Conservation (phyloP, 1,140 invertebrate genomes). For the Cherax destructor region DNA sequence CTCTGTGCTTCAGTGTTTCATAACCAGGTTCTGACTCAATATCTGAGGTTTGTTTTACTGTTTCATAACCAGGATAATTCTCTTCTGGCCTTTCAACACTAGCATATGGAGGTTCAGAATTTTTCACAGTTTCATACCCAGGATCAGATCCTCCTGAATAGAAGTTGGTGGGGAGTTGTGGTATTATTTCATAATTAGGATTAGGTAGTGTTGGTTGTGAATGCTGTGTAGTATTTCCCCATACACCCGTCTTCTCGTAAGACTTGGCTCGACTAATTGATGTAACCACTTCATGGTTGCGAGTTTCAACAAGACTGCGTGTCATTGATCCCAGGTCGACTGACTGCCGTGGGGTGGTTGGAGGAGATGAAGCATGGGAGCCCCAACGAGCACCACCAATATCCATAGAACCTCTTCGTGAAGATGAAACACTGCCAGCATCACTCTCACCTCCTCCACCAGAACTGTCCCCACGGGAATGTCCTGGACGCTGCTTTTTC, state of each 20-base stretch:
- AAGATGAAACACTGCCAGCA: constrained; percentile 46
- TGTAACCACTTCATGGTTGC: constrained; percentile 37
- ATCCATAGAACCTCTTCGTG: constrained; percentile 58
- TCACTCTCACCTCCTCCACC: constrained; percentile 59
- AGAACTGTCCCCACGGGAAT: constrained; percentile 66
- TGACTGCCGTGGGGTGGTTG: constrained; percentile 50
- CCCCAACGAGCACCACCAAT: constrained; percentile 47
- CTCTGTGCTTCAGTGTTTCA: constrained; percentile 67
- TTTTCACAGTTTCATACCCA: constrained; percentile 71
- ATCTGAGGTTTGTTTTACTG: constrained; percentile 62
- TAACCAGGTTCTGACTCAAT: constrained; percentile 69
- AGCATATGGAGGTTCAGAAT: constrained; percentile 67
- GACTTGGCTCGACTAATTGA: constrained; percentile 63
- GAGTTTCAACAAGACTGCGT: constrained; percentile 57
- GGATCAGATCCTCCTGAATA: constrained; percentile 65
- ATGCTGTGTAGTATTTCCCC: constrained; percentile 38
- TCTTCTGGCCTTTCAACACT: constrained; percentile 66
- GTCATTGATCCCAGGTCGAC: constrained; percentile 58
- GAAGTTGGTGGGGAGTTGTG: constrained; percentile 48
- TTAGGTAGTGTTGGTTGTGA: constrained; percentile 24
- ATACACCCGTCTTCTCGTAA: constrained; percentile 44
- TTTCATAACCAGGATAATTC: constrained; percentile 70
- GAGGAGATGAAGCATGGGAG: constrained; percentile 57
- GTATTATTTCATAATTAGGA: constrained; percentile 62
- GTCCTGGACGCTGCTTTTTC: constrained; percentile 69